Base-by-base conservation (phyloP, 2,797 vertebrate genomes). In the Pachyuromys duprasi region DNA sequence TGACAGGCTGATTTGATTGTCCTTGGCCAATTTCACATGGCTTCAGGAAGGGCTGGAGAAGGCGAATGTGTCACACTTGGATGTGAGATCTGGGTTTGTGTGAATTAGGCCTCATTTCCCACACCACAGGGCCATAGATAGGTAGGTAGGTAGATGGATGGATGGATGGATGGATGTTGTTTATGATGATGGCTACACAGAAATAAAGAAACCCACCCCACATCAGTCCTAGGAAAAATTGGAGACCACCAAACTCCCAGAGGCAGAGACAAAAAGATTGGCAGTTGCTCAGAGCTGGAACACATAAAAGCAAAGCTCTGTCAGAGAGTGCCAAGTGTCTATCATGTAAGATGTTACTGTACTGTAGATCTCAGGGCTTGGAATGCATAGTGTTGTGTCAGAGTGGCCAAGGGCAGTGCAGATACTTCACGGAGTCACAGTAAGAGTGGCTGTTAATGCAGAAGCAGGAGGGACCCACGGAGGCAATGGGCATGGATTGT, bases 1-100 rank as follows among this genome's bases (percentile, higher is more conserved):
- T 67, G 80, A 14, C 13, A 63, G 91, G n/a, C 12, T 18, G 6
- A 39, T 17, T 11, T 20, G 2, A 3, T 14, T 2, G 1, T 81
- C 69, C 39, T 26, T 7, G 17, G 60, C 57, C 39, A 78, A 15
- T 36, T 6, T 57, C 67, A 3, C 8, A 0, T 8, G 63, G 7
- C 31, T 39, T 86, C 45, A 39, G 39, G 76, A 42, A 65, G 24
- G 62, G 8, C 33, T 60, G n/a, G 31, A 18, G n/a, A 2, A 13
- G 26, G 8, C 42, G 26, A 55, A 63, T 17, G 1, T 28, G 6
- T 24, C 8, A 84, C 69, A 13, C 62, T n/a, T 78, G 4, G n/a
- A 3, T 67, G 15, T 15, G 33, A 69, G 53, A 45, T 49, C 69
- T 45, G 26, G 18, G 42, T 24, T 36, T 7, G 0, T 20, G n/a